Evolutionary conservation across 1,140 invertebrate genomes (phyloP).

Genomic region (Eubasilissa regina): DNA sequence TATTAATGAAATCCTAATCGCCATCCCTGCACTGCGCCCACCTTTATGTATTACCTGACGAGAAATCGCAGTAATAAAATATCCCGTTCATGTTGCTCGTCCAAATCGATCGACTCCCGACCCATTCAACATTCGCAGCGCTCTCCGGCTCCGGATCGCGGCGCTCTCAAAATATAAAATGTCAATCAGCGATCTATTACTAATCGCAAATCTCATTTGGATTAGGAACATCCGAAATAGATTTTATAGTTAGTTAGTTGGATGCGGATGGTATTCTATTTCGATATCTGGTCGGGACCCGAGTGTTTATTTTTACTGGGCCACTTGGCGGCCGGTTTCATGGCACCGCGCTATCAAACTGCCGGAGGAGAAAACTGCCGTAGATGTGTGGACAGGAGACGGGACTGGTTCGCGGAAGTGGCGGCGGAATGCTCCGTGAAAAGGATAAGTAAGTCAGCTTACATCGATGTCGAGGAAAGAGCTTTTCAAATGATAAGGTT

Average conservation of each 20-base stretch:
- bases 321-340: constrained; percentile 6
- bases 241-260: constrained; percentile 3
- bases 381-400: not conserved
- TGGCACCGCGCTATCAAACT: not conserved
- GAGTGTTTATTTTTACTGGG: constrained; percentile 19
- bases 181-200: constrained; percentile 14
- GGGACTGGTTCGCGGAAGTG: too few relatives aligned
- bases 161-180: not conserved
- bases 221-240: constrained; percentile 15
- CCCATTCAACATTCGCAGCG: not conserved
- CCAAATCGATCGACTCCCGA: not conserved
- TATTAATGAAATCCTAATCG: too few relatives aligned
- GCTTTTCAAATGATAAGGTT: too few relatives aligned
- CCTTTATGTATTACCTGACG: too few relatives aligned
- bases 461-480: too few relatives aligned
- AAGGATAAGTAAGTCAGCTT: too few relatives aligned
- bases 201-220: constrained; percentile 20
- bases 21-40: too few relatives aligned
- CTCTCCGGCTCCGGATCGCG: constrained; percentile 3
- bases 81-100: not conserved
- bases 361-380: not conserved
- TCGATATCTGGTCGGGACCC: not conserved
- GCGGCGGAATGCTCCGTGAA: too few relatives aligned
- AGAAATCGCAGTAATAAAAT: too few relatives aligned
- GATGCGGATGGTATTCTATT: constrained; percentile 15